These are phyloP conservation scores for Manis javanica DNA, from an alignment of 2,797 vertebrate species.

Conservation along the genomic window DNA sequence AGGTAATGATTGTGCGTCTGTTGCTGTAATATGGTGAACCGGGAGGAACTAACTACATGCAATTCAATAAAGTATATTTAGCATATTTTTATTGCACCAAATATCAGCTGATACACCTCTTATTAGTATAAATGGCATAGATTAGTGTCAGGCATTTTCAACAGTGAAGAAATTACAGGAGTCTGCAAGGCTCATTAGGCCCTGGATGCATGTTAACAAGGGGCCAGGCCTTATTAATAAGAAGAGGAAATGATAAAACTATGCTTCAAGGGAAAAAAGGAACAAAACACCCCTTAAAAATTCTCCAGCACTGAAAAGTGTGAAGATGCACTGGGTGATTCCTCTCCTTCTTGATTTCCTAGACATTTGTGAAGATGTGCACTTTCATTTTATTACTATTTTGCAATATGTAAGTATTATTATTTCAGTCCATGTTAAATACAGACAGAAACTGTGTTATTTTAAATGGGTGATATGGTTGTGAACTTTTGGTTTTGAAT, in stretches of 20 bases:
- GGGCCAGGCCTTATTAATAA: constrained; percentile 88
- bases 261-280: constrained; percentile 63
- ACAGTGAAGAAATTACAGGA: constrained; percentile 90
- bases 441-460: not conserved
- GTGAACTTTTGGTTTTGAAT: constrained; percentile 15
- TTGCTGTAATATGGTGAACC: constrained; percentile 69
- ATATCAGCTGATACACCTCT: constrained; percentile 87
- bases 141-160: constrained; percentile 90
- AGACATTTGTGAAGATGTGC: not conserved
- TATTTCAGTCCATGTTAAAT: not conserved
- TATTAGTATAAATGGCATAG: constrained; percentile 90
- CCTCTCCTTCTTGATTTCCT: not conserved
- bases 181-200: constrained; percentile 89
- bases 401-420: not conserved
- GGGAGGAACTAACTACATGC: constrained; percentile 78
- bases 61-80: constrained; percentile 84
- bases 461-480: not conserved
- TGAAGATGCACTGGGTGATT: not conserved
- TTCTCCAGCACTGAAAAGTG: not conserved
- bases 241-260: constrained; percentile 79
- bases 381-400: not conserved
- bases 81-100: constrained; percentile 86
- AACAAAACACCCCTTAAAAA: constrained; percentile 50
- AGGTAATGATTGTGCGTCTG: constrained; percentile 58
- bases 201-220: constrained; percentile 88